Conservation (phyloP, 2,888 invertebrate genomes). For the Cephus nigrinus region DNA sequence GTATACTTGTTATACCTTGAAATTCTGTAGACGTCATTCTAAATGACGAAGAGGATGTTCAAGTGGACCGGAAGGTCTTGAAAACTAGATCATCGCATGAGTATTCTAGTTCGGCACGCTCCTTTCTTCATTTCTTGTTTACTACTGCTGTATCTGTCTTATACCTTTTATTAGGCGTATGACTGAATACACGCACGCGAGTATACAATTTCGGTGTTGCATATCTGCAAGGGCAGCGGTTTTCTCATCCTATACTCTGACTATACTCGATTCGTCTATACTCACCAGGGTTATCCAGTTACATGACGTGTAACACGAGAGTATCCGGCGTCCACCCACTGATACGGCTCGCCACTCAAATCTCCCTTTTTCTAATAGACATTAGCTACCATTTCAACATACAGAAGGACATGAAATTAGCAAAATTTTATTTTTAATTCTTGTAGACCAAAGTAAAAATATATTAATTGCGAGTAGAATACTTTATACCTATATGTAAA, state of each 20-base stretch:
- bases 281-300: constrained; percentile 2
- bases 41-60: not conserved
- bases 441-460: not conserved
- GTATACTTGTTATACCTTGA: not conserved
- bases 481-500: not conserved
- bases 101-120: not conserved
- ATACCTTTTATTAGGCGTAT: not conserved
- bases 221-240: constrained; percentile 8
- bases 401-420: not conserved
- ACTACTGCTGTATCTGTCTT: not conserved
- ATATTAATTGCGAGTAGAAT: not conserved
- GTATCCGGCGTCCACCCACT: not conserved
- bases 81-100: not conserved
- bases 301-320: constrained; percentile 4
- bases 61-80: not conserved
- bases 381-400: not conserved
- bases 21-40: not conserved
- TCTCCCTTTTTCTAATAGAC: not conserved
- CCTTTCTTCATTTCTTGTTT: not conserved
- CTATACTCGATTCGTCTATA: not conserved
- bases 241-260: not conserved
- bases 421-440: not conserved
- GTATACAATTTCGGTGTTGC: constrained; percentile 1
- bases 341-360: constrained; percentile 7
- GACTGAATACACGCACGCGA: not conserved